phyloP scores from a whole-genome alignment of 2,888 invertebrate genomes.

The Pomacea canaliculata region DNA sequence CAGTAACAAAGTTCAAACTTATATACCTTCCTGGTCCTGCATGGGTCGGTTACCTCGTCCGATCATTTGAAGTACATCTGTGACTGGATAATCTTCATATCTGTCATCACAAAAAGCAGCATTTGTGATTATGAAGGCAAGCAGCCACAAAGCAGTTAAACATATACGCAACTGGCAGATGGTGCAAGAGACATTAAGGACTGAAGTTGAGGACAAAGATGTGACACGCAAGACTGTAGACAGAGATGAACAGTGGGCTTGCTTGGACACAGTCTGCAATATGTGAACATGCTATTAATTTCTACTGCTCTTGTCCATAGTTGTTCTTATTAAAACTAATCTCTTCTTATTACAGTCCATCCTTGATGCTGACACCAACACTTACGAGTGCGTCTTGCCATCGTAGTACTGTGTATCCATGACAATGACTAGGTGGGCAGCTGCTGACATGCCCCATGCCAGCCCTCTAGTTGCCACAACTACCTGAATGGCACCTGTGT shows the following conservation, averaged over 20 bases:
- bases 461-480: conserved; percentile 93
- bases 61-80: conserved; percentile 97
- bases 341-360: too few relatives aligned
- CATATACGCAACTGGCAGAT: not conserved
- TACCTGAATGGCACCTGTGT: conserved; percentile 88
- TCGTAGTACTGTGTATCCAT: conserved; percentile 96
- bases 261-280: too few relatives aligned
- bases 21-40: conserved; percentile 87
- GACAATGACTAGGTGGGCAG: conserved; percentile 93
- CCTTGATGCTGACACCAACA: conserved; percentile 4
- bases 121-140: not conserved
- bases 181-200: not conserved
- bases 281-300: too few relatives aligned
- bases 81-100: conserved; percentile 96
- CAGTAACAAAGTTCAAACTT: too few relatives aligned
- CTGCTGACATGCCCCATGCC: conserved; percentile 90
- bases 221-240: too few relatives aligned
- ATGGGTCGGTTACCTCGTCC: conserved; percentile 94
- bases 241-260: too few relatives aligned
- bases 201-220: too few relatives aligned
- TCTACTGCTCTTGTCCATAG: too few relatives aligned
- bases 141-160: not conserved
- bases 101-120: conserved; percentile 33
- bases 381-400: conserved; percentile 75
- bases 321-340: too few relatives aligned